Conservation (phyloP, 2,113 vertebrate species). For the Alethe castanea region DNA sequence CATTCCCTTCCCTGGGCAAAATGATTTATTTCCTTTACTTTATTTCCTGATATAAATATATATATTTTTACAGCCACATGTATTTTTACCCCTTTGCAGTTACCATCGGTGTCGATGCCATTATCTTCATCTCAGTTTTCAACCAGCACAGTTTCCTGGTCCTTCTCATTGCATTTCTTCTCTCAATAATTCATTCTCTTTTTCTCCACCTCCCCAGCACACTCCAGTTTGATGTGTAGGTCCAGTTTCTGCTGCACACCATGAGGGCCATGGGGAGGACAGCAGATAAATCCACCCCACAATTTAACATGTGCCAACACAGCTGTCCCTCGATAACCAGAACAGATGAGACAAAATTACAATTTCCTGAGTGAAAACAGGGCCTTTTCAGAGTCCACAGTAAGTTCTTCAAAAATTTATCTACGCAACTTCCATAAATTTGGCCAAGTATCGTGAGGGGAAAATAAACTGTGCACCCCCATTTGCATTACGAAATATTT, state of each 20-base stretch:
- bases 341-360: background rate
- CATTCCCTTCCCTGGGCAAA: accelerated
- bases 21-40: background rate
- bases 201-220: background rate
- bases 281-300: background rate
- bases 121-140: background rate
- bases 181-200: background rate
- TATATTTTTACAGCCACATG: background rate
- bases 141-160: background rate
- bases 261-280: background rate
- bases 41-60: background rate
- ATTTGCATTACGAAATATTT: background rate
- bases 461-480: background rate
- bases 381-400: background rate
- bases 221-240: background rate
- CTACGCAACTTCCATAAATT: background rate
- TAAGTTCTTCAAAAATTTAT: background rate
- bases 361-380: background rate
- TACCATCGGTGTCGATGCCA: accelerated
- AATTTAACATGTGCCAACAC: background rate
- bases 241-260: too few species aligned
- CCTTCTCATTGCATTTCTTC: background rate
- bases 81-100: background rate
- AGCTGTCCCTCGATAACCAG: background rate
- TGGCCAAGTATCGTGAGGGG: background rate